Evolutionary conservation across 2,888 invertebrate species (phyloP), one percentile per base, ranked within the genome.

Genomic region (Molorchus minor): DNA sequence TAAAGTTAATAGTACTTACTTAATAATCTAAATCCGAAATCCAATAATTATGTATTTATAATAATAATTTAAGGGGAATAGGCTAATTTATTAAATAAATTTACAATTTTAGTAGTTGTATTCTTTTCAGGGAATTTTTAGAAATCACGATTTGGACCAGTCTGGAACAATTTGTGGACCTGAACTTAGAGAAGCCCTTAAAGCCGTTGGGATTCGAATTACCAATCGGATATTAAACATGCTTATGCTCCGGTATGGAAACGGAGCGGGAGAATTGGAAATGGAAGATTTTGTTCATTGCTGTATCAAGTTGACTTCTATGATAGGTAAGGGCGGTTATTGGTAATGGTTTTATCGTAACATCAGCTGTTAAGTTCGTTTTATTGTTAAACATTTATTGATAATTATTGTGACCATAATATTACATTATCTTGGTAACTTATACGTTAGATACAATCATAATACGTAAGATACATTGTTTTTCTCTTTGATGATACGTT

Each of bases 201-300:
- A 89, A 75, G 91, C 93, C 0, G 93, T 93, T 44, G 96, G 96
- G 0, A 96, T 95, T 80, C 87, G 88, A 52, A 85, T 97, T 68
- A 97, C 96, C 82, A 93, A 94, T 77, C 90, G 90, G 74, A 88
- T 94, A 44, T 86, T 96, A 53, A 93, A 93, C 79, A 89, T 92
- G 15, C 82, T 97, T 62, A 93, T 93, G 16, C 92, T 95, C 82
- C 89, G 97, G 79, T 98, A 95, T 81, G 92, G 93, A 57, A 89
- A 91, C 64, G 85, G 86, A 61, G 89, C 92, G 66, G 94, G 94
- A 33, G 87, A 87, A 79, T 89, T 98, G 62, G 87, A 89, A 68
- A 96, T 97, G 79, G 96, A 96, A 73, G 96, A 96, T 81, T 98
- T 93, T 81, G 91, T 97, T 68, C 91, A 94, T 88, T 96, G 95